Conservation (phyloP, 1,140 invertebrate species). For the Drosophila novamexicana region DNA sequence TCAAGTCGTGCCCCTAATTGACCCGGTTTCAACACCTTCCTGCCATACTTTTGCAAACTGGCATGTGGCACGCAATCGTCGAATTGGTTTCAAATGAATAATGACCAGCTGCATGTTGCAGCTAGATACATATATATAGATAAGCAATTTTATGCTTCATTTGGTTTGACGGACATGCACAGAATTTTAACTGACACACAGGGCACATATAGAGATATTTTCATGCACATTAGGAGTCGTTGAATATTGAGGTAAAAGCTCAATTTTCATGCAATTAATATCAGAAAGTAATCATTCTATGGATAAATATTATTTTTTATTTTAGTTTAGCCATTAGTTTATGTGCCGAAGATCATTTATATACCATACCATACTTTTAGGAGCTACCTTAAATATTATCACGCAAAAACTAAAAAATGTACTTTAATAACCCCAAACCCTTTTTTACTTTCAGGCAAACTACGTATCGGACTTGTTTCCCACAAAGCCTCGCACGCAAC, state of each 20-base stretch:
- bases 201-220: not conserved
- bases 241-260: too few relatives aligned
- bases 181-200: too few relatives aligned
- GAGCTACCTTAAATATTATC: constrained; percentile 14
- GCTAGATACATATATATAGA: constrained; percentile 17
- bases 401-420: not conserved
- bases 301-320: too few relatives aligned
- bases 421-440: not conserved
- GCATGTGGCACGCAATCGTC: constrained; percentile 18
- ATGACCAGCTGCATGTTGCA: constrained; percentile 12
- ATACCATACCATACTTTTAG: constrained; percentile 60
- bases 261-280: too few relatives aligned
- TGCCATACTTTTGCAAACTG: not conserved
- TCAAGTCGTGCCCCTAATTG: constrained; percentile 10
- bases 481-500: constrained; percentile 37
- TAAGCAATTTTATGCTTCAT: constrained; percentile 53
- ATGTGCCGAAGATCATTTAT: too few relatives aligned
- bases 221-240: too few relatives aligned
- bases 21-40: not conserved
- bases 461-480: constrained; percentile 75
- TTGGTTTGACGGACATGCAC: constrained; percentile 30
- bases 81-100: not conserved
- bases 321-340: too few relatives aligned
- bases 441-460: constrained; percentile 68
- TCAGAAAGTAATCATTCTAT: too few relatives aligned